Conservation (phyloP, 2,888 invertebrate genomes). For the Cosmopolites sordidus region DNA sequence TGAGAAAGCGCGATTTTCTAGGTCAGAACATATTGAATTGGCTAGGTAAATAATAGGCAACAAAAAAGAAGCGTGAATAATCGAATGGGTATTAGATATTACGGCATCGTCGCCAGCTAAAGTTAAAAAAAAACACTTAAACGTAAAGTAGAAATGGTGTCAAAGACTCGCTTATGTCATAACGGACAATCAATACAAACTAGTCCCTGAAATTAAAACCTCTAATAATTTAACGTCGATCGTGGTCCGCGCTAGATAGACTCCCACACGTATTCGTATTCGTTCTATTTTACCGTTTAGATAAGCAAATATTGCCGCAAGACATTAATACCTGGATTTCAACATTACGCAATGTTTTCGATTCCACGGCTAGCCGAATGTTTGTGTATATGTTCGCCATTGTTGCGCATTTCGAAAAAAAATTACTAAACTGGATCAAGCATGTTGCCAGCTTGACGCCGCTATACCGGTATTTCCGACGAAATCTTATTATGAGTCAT, state of each 20-base stretch:
- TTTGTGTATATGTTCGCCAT: conserved; percentile 16
- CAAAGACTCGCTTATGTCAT: conserved; percentile 37
- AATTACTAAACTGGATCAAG: conserved; percentile 13
- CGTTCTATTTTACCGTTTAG: not conserved
- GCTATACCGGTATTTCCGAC: conserved; percentile 20
- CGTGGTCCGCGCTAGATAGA: not conserved
- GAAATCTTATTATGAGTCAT: conserved; percentile 15
- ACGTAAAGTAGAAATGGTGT: conserved; percentile 31
- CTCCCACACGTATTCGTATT: not conserved
- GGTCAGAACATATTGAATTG: conserved; percentile 22
- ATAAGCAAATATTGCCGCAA: conserved; percentile 11
- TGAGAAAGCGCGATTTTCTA: conserved; percentile 14
- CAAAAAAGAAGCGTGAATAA: conserved; percentile 28
- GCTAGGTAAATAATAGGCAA: conserved; percentile 19
- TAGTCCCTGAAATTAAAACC: conserved; percentile 16
- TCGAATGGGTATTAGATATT: conserved; percentile 26
- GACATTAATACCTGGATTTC: conserved; percentile 29
- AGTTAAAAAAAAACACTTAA: conserved; percentile 26
- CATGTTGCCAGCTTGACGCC: conserved; percentile 5
- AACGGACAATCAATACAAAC: conserved; percentile 31
- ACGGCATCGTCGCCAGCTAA: conserved; percentile 24
- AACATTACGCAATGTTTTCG: conserved; percentile 35
- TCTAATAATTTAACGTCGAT: not conserved
- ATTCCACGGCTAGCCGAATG: conserved; percentile 39
- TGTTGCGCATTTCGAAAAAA: conserved; percentile 21